Evolutionary conservation across 1,140 invertebrate species (phyloP).

Genomic region (Plutomurus gul): DNA sequence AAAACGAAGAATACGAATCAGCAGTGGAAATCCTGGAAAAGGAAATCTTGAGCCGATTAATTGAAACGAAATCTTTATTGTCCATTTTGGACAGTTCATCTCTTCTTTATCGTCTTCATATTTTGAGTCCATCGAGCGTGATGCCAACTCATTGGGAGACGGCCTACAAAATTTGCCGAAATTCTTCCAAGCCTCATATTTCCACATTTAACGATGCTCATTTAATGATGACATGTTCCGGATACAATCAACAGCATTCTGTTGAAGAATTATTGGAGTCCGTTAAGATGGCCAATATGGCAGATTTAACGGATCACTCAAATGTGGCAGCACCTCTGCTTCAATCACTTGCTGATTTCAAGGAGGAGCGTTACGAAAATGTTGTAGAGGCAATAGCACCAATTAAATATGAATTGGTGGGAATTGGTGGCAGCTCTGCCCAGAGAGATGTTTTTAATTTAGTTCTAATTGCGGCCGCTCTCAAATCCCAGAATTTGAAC

Average conservation of each 20-base stretch:
- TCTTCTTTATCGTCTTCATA: background rate
- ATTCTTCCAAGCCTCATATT: constrained; percentile 63
- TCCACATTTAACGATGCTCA: constrained; percentile 65
- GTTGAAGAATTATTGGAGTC: background rate
- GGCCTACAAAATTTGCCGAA: constrained; percentile 32
- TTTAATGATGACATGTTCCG: constrained; percentile 58
- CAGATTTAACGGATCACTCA: background rate
- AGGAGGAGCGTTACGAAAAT: background rate
- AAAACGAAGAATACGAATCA: constrained; percentile 59
- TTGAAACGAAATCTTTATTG: no score
- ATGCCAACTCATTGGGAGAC: background rate
- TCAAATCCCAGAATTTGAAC: background rate
- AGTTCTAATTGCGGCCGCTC: background rate
- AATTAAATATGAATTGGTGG: constrained; percentile 58
- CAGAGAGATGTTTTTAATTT: constrained; percentile 53
- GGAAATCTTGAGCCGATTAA: constrained; percentile 49
- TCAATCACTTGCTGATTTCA: background rate
- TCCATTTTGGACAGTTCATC: no score
- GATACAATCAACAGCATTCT: background rate
- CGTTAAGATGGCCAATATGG: background rate
- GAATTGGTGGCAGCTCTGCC: constrained; percentile 63
- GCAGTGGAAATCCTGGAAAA: constrained; percentile 61
- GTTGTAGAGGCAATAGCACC: constrained; percentile 56
- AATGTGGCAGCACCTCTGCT: background rate
- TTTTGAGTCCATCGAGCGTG: background rate